Evolutionary conservation across 1,140 invertebrate species (phyloP).

Genomic region (Drosophila pallidifrons): DNA sequence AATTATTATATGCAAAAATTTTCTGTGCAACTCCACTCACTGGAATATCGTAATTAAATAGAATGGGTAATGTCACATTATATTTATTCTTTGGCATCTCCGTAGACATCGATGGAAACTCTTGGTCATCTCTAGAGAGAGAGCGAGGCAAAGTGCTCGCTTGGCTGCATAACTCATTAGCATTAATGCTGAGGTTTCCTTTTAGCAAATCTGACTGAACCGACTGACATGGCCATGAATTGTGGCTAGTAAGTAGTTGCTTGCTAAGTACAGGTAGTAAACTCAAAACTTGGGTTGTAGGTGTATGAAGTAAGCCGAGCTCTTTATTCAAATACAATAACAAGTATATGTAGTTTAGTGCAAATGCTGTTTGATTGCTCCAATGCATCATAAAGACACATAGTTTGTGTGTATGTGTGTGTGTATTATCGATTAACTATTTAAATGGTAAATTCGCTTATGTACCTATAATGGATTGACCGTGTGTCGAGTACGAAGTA

Average conservation of each 20-base stretch:
- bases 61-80: background rate
- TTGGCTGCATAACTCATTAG: conserved; percentile 51
- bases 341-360: conserved; percentile 23
- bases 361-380: conserved; percentile 26
- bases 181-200: conserved; percentile 33
- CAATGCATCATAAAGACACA: conserved; percentile 1
- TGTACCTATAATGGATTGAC: conserved; percentile 11
- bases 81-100: background rate
- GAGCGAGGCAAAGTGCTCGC: background rate
- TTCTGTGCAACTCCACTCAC: no score
- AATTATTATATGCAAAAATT: no score
- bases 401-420: no score
- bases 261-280: background rate
- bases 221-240: conserved; percentile 24
- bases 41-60: no score
- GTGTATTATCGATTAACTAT: conserved; percentile 11
- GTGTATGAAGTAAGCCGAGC: conserved; percentile 25
- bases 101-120: background rate
- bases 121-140: conserved; percentile 15
- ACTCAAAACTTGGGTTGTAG: background rate
- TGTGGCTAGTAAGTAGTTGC: conserved; percentile 36
- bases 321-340: conserved; percentile 59
- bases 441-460: conserved; percentile 27
- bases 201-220: conserved; percentile 8
- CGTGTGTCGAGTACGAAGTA: conserved; percentile 4